A percentile compares a stretch with the other conserved stretches of the same genome.
These are phyloP conservation scores for Stichopus chloronotus DNA, from an alignment of 35 echinoderm and acorn worm genomes.

Conservation along the genomic window DNA sequence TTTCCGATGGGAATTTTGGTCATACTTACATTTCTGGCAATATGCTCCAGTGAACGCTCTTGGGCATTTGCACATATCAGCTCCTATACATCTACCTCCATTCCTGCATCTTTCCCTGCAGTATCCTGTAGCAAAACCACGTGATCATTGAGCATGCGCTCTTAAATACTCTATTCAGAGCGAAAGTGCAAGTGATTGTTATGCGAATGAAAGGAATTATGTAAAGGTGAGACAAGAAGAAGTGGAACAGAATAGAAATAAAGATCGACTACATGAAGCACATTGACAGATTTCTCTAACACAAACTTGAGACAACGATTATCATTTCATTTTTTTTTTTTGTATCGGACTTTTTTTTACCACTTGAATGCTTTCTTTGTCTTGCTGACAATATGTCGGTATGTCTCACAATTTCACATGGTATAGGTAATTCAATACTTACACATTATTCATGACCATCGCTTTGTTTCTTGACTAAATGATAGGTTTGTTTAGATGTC, in stretches of 20 bases:
- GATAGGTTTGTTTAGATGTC: too few species aligned
- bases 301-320: too few species aligned
- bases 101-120: conserved; percentile 45
- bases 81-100: conserved; percentile 45
- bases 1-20: background rate
- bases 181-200: background rate
- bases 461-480: too few species aligned
- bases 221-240: background rate
- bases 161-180: background rate
- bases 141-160: conserved; percentile 33
- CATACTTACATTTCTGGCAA: conserved; percentile 58
- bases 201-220: background rate
- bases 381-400: too few species aligned
- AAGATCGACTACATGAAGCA: background rate
- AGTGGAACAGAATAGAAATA: background rate
- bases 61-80: conserved; percentile 50
- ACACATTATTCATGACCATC: too few species aligned
- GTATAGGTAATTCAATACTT: too few species aligned
- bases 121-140: conserved; percentile 51
- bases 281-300: too few species aligned
- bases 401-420: too few species aligned
- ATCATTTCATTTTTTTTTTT: too few species aligned
- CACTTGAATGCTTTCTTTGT: too few species aligned
- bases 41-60: conserved; percentile 42
- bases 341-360: too few species aligned